Conservation (phyloP, 2,888 invertebrate species). For the Heliconius cydno region DNA sequence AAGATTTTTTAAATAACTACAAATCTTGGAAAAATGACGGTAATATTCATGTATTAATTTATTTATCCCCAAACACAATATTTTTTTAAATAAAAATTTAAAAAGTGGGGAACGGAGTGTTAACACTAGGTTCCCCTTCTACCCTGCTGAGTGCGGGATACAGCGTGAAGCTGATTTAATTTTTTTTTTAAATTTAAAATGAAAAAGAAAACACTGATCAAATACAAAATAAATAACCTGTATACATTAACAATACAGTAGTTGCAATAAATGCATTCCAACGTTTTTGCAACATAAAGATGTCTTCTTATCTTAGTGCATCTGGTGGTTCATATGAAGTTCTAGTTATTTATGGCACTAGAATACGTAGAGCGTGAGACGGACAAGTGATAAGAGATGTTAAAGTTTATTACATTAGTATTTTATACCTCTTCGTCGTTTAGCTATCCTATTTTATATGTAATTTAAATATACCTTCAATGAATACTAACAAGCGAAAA, state of each 20-base stretch:
- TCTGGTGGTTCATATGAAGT: conserved; percentile 28
- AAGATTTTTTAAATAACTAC: background rate
- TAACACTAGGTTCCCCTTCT: no score
- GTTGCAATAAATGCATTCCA: conserved; percentile 32
- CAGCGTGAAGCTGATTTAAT: no score
- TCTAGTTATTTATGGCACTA: conserved; percentile 22
- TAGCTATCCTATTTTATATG: background rate
- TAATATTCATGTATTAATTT: no score
- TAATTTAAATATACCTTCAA: conserved; percentile 1
- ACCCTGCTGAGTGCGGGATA: no score
- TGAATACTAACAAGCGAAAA: background rate
- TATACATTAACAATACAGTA: background rate
- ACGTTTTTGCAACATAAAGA: conserved; percentile 30
- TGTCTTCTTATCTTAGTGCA: conserved; percentile 26
- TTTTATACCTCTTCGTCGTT: background rate
- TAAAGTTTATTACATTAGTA: conserved; percentile 19
- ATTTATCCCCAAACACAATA: no score
- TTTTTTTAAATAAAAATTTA: no score
- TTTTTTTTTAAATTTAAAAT: no score
- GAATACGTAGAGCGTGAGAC: conserved; percentile 10
- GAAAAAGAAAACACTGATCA: background rate
- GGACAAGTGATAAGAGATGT: conserved; percentile 10
- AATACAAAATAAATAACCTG: background rate
- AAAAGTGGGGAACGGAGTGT: no score
- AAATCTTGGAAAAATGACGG: background rate